A percentile compares a stretch with the other conserved stretches of the same genome.
Conservation (phyloP, 1,140 invertebrate species). For the Drepana arcuata region DNA sequence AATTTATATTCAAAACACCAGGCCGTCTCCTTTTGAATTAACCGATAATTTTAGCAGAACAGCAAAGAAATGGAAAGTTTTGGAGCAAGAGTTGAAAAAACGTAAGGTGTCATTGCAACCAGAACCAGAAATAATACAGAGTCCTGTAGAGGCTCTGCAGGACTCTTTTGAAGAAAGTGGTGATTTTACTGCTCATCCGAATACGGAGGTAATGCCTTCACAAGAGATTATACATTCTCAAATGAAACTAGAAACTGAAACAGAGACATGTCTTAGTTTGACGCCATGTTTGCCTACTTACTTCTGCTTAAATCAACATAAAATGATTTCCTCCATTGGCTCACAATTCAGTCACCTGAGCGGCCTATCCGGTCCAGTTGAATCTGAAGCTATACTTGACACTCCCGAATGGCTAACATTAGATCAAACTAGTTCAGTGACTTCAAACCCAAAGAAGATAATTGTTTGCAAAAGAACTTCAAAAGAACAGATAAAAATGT, state of each 20-base stretch:
- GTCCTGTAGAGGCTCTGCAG: conserved; percentile 1
- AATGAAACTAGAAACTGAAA: conserved; percentile 9
- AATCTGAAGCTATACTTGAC: too few species aligned
- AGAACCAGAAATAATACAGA: conserved; percentile 4
- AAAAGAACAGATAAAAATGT: conserved; percentile 28
- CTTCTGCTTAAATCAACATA: conserved; percentile 36
- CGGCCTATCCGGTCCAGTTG: too few species aligned
- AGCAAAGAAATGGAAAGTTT: conserved; percentile 24
- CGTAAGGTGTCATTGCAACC: conserved; percentile 5
- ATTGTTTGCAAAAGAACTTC: conserved; percentile 16
- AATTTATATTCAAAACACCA: conserved; percentile 30
- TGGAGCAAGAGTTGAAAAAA: conserved; percentile 16
- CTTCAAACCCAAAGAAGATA: conserved; percentile 27
- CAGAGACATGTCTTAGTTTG: background rate
- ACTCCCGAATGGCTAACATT: conserved; percentile 9
- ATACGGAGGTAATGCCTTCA: conserved; percentile 25
- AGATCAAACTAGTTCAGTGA: conserved; percentile 18
- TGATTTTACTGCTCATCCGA: conserved; percentile 29
- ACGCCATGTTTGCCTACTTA: conserved; percentile 16
- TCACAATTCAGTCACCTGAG: conserved; percentile 17
- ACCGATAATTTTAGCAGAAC: conserved; percentile 37
- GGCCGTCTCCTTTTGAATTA: conserved; percentile 41
- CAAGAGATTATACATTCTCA: conserved; percentile 7
- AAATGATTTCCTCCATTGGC: conserved; percentile 24
- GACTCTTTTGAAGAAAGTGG: conserved; percentile 14